A percentile compares a stretch with the other conserved stretches of the same genome.
These are phyloP conservation scores for Craniophora ligustri DNA, from an alignment of 2,888 invertebrate species.

Conservation along the genomic window DNA sequence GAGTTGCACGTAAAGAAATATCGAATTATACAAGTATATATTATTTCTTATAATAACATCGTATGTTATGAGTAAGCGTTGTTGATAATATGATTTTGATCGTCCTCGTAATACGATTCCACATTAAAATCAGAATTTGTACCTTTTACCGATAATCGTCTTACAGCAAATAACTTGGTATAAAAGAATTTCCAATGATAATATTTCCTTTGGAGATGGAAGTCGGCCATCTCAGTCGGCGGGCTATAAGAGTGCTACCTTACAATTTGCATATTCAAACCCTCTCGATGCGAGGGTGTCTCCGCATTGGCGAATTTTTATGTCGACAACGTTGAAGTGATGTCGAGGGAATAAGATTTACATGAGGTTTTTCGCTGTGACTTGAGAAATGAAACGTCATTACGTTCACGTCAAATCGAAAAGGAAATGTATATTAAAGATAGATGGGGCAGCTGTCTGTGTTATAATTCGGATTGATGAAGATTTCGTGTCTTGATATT, in stretches of 20 bases:
- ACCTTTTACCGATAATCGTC: slow-evolving; percentile 47
- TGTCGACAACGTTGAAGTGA: slow-evolving; percentile 48
- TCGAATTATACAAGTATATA: not conserved
- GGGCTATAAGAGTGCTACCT: slow-evolving; percentile 58
- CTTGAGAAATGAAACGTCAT: slow-evolving; percentile 51
- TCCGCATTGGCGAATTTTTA: slow-evolving; percentile 52
- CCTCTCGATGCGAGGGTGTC: slow-evolving; percentile 55
- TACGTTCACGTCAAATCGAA: slow-evolving; percentile 49
- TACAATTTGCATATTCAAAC: slow-evolving; percentile 67
- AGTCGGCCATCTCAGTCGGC: slow-evolving; percentile 44
- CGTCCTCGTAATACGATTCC: slow-evolving; percentile 22
- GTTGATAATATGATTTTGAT: slow-evolving; percentile 35
- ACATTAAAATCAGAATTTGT: slow-evolving; percentile 39
- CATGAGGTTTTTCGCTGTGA: slow-evolving; percentile 41
- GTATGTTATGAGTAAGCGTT: slow-evolving; percentile 22
- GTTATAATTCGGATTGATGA: slow-evolving; percentile 47
- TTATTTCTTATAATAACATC: slow-evolving; percentile 20
- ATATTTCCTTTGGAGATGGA: slow-evolving; percentile 63
- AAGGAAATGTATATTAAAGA: slow-evolving; percentile 47
- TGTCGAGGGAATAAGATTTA: slow-evolving; percentile 54
- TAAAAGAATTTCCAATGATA: slow-evolving; percentile 62
- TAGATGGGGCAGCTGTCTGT: slow-evolving; percentile 42
- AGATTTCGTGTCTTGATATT: slow-evolving; percentile 11
- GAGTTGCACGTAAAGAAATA: not conserved
- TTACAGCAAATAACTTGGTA: slow-evolving; percentile 48